Percentiles rank a stretch among this genome's conserved stretches.
Conservation (phyloP, 2,888 invertebrate genomes). For the Nephrotoma flavescens region DNA sequence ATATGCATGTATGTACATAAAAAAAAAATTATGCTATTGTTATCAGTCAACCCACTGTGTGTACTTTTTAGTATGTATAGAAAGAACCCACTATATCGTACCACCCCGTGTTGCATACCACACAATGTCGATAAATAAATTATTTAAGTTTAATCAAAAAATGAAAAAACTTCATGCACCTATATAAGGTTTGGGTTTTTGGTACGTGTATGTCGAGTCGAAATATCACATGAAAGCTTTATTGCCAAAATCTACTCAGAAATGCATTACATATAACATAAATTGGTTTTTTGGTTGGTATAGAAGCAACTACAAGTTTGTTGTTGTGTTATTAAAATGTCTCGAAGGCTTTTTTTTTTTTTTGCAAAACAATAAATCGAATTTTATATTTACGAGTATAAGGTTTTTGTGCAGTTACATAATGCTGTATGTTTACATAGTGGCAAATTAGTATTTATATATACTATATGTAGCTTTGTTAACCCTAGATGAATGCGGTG, state of each 20-base stretch:
- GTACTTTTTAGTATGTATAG: background rate
- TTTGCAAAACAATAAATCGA: background rate
- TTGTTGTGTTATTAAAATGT: background rate
- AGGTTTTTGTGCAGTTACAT: background rate
- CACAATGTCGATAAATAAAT: background rate
- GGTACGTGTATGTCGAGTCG: background rate
- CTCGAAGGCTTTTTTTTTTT: background rate
- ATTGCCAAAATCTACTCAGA: background rate
- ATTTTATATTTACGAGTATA: background rate
- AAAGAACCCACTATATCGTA: background rate
- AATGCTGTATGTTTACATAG: background rate
- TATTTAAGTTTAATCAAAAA: background rate
- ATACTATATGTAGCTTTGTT: background rate
- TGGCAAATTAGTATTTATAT: background rate
- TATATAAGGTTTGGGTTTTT: background rate
- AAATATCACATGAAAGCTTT: background rate
- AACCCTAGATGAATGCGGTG: background rate
- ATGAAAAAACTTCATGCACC: background rate
- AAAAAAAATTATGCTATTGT: background rate
- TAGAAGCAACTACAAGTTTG: background rate
- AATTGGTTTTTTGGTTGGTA: background rate
- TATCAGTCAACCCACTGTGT: background rate
- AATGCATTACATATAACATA: background rate
- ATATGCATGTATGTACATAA: background rate
- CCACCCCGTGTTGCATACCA: background rate